These are phyloP conservation scores for Phortica okadai DNA, from an alignment of 2,888 invertebrate genomes.

Conservation along the genomic window DNA sequence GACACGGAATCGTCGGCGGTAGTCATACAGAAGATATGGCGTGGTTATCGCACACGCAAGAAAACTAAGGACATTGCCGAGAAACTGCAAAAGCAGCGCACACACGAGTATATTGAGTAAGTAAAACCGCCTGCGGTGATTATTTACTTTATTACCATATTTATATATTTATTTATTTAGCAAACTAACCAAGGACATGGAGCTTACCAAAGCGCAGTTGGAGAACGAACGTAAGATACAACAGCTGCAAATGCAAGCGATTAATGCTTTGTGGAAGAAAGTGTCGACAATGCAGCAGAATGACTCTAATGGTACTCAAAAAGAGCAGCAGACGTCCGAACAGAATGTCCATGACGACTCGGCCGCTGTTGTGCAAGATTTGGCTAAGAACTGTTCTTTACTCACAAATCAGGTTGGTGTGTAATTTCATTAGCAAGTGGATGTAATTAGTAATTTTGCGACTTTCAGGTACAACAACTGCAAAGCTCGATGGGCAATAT, in stretches of 20 bases:
- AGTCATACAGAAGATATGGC: constrained; percentile 91
- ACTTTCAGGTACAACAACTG: constrained; percentile 83
- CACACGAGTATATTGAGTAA: constrained; percentile 90
- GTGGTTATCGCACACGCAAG: constrained; percentile 88
- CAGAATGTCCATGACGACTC: constrained; percentile 73
- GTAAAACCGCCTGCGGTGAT: constrained; percentile 62
- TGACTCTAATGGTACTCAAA: constrained; percentile 25
- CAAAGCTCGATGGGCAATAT: constrained; percentile 89
- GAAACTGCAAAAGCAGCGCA: constrained; percentile 85
- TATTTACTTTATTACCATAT: not conserved
- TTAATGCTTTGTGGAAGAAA: constrained; percentile 92
- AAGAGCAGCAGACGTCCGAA: constrained; percentile 58
- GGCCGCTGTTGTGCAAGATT: constrained; percentile 81
- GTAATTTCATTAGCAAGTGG: not conserved
- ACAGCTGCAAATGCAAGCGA: constrained; percentile 92
- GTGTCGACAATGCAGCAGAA: constrained; percentile 81
- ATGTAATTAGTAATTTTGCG: not conserved
- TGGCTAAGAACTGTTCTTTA: constrained; percentile 86
- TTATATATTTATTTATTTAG: constrained; percentile 75
- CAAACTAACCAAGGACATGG: constrained; percentile 89
- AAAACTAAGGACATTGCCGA: constrained; percentile 78
- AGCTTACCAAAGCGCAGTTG: constrained; percentile 88
- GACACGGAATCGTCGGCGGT: constrained; percentile 81
- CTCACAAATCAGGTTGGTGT: constrained; percentile 83
- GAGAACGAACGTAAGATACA: constrained; percentile 91